Evolutionary conservation across 2,888 invertebrate genomes (phyloP).

Genomic region (Branchipolynoe longqiensis): DNA sequence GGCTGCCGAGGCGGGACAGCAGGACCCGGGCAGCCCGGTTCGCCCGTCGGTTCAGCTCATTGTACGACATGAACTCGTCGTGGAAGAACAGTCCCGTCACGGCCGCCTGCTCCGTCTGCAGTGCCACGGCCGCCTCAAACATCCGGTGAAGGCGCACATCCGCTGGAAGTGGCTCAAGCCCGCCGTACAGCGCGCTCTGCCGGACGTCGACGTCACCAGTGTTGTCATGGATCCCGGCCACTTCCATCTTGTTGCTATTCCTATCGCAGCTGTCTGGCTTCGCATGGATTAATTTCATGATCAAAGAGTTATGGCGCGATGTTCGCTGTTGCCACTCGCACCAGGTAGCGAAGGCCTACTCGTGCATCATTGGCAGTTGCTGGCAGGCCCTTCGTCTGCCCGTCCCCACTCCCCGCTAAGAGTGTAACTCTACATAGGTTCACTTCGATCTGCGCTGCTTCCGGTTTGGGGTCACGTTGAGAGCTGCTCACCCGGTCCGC

Average conservation of each 20-base stretch:
- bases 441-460: background rate
- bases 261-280: background rate
- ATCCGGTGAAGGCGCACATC: constrained; percentile 51
- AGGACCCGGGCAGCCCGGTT: constrained; percentile 57
- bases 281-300: background rate
- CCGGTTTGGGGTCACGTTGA: background rate
- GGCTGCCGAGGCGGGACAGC: background rate
- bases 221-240: background rate
- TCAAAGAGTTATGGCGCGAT: background rate
- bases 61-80: constrained; percentile 57
- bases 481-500: background rate
- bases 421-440: background rate
- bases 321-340: background rate
- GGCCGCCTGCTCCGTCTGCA: background rate
- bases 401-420: background rate
- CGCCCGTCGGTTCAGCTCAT: constrained; percentile 60
- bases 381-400: background rate
- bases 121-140: constrained; percentile 51
- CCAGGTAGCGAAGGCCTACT: background rate
- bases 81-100: constrained; percentile 37
- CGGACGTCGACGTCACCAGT: background rate
- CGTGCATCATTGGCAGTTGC: background rate
- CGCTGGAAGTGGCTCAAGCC: background rate
- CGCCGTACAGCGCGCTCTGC: constrained; percentile 4
- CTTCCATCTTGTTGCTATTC: background rate